Percentiles rank a stretch among this genome's conserved stretches.
Evolutionary conservation across 2,888 invertebrate species (phyloP).

Genomic region (Diaphora mendica): DNA sequence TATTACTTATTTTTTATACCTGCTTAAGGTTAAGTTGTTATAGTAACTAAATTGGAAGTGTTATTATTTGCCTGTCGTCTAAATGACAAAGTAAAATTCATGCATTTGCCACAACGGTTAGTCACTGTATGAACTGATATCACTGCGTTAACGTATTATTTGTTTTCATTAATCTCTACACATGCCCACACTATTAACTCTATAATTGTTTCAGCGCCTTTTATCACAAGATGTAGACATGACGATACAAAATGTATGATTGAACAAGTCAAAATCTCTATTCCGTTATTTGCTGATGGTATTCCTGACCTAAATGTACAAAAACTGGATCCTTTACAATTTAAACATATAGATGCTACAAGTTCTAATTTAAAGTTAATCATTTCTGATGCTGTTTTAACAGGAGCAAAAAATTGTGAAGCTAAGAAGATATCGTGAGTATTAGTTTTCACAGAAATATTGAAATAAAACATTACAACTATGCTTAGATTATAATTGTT

Average conservation of each 20-base stretch:
- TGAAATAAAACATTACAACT: no score
- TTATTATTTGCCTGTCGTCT: background rate
- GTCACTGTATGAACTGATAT: background rate
- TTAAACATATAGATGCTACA: slow-evolving; percentile 64
- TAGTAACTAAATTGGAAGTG: background rate
- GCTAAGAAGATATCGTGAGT: slow-evolving; percentile 49
- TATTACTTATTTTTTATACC: no score
- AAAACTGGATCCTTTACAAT: slow-evolving; percentile 57
- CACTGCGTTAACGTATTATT: background rate
- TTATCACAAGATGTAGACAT: slow-evolving; percentile 62
- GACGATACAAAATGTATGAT: slow-evolving; percentile 66
- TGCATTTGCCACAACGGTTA: no score
- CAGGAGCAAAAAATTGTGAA: slow-evolving; percentile 62
- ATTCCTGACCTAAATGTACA: slow-evolving; percentile 60
- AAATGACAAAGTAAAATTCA: no score
- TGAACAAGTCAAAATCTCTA: slow-evolving; percentile 48
- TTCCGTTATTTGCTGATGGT: slow-evolving; percentile 59
- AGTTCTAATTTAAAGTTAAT: slow-evolving; percentile 56
- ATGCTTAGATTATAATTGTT: no score
- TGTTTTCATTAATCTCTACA: background rate
- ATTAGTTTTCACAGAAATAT: background rate
- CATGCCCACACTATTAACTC: background rate
- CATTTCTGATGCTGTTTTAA: slow-evolving; percentile 55
- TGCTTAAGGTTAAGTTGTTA: no score
- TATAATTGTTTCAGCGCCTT: slow-evolving; percentile 48